Conservation (phyloP, 2,888 invertebrate genomes). For the Drosophila putrida region DNA sequence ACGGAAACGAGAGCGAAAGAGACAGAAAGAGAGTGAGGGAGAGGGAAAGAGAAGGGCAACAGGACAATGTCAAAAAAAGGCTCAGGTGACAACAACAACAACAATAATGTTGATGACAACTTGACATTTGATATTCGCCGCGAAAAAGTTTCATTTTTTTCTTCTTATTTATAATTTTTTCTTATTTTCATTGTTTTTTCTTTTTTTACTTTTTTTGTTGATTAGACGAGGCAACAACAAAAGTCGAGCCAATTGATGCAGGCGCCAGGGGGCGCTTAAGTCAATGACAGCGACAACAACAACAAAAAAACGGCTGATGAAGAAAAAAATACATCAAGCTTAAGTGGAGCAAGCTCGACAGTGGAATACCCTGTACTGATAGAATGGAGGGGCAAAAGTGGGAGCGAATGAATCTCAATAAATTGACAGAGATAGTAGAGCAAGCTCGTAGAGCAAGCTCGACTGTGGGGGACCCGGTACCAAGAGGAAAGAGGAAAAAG, state of each 20-base stretch:
- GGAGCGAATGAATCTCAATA: no score
- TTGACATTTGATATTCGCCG: slow-evolving; percentile 48
- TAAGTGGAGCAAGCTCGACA: no score
- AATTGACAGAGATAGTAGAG: no score
- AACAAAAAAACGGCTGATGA: background rate
- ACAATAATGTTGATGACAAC: slow-evolving; percentile 35
- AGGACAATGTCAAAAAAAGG: slow-evolving; percentile 46
- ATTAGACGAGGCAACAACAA: slow-evolving; percentile 25
- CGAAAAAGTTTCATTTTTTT: slow-evolving; percentile 4
- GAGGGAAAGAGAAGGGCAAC: background rate
- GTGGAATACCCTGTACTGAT: no score
- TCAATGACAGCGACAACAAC: slow-evolving; percentile 8
- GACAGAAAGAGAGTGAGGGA: slow-evolving; percentile 6
- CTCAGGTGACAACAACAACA: slow-evolving; percentile 25
- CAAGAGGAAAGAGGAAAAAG: no score
- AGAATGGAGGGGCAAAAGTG: no score
- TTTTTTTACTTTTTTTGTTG: slow-evolving; percentile 6
- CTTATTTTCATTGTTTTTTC: background rate
- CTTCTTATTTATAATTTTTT: background rate
- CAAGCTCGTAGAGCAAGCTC: no score
- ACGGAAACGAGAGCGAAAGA: background rate
- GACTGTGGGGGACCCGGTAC: no score
- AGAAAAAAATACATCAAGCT: no score
- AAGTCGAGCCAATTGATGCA: slow-evolving; percentile 30
- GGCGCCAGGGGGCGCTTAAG: slow-evolving; percentile 42